Percentiles rank a stretch among this genome's conserved stretches.
These are phyloP conservation scores for Crocodylus rhombifer DNA, from an alignment of 2,797 vertebrate species.

Conservation along the genomic window DNA sequence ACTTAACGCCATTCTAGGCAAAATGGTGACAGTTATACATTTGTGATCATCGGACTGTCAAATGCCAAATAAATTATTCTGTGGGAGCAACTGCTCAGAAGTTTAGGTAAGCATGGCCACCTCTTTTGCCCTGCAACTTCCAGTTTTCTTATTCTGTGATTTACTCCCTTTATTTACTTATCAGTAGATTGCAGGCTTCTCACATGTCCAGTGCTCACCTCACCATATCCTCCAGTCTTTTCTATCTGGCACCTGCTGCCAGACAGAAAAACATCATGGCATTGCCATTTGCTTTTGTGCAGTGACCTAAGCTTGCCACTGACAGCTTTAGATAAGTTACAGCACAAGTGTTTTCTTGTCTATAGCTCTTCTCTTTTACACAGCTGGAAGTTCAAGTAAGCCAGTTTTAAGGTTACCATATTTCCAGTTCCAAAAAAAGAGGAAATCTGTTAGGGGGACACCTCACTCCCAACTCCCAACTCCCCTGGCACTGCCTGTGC, in stretches of 20 bases:
- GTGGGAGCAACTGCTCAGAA: neutral
- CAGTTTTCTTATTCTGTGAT: neutral
- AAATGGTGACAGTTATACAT: neutral
- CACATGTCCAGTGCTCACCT: neutral
- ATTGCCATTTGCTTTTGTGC: neutral
- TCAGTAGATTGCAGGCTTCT: neutral
- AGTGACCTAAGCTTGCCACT: neutral
- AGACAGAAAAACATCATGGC: neutral
- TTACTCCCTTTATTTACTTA: neutral
- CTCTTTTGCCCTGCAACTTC: neutral
- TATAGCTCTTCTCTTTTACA: neutral
- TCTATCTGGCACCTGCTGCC: neutral
- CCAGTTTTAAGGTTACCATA: too few relatives aligned
- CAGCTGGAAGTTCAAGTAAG: neutral
- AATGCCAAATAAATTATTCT: neutral
- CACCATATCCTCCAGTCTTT: neutral
- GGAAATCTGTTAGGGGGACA: too few relatives aligned
- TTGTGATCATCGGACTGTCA: neutral
- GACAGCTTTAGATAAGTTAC: rapidly evolving
- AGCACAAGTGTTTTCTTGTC: neutral
- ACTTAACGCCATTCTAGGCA: neutral
- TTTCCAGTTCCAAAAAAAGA: too few relatives aligned
- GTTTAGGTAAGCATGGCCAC: neutral
- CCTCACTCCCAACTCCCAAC: too few relatives aligned
- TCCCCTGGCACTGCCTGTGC: too few relatives aligned